Evolutionary conservation across 2,113 vertebrate species (phyloP).

Genomic region (Struthidea cinerea): DNA sequence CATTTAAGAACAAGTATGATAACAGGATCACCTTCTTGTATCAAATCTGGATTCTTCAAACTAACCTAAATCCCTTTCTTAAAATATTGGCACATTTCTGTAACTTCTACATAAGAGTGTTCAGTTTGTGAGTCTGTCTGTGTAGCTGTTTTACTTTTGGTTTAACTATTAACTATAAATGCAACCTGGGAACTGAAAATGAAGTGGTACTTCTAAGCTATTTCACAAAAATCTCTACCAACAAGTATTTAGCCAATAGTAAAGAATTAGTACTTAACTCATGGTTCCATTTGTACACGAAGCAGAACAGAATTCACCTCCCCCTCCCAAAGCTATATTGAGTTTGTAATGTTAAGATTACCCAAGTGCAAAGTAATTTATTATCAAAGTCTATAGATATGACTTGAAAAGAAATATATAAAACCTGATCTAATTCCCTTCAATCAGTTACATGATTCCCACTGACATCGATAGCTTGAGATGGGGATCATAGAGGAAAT

Average conservation of each 20-base stretch:
- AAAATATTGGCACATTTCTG: neutral
- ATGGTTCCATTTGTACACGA: neutral
- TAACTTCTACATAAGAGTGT: neutral
- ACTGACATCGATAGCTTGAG: neutral
- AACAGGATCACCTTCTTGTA: neutral
- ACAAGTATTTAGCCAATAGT: conserved; percentile 14
- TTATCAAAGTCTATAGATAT: neutral
- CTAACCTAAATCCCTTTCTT: neutral
- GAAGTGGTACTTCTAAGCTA: neutral
- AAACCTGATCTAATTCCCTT: neutral
- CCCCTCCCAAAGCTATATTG: neutral
- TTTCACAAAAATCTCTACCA: conserved; percentile 14
- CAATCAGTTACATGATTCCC: neutral
- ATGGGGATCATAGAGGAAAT: neutral
- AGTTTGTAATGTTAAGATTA: neutral
- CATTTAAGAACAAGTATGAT: neutral
- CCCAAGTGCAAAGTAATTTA: conserved; percentile 28
- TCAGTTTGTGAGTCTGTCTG: neutral
- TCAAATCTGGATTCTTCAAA: neutral
- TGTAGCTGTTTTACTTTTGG: neutral
- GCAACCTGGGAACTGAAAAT: neutral
- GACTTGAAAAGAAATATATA: neutral
- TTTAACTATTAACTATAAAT: neutral
- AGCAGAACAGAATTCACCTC: conserved; percentile 10
- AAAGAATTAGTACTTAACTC: conserved; percentile 24